Evolutionary conservation across 1,140 invertebrate genomes (phyloP), one percentile per base, ranked within the genome.

Genomic region (Andrena cerasifolii): DNA sequence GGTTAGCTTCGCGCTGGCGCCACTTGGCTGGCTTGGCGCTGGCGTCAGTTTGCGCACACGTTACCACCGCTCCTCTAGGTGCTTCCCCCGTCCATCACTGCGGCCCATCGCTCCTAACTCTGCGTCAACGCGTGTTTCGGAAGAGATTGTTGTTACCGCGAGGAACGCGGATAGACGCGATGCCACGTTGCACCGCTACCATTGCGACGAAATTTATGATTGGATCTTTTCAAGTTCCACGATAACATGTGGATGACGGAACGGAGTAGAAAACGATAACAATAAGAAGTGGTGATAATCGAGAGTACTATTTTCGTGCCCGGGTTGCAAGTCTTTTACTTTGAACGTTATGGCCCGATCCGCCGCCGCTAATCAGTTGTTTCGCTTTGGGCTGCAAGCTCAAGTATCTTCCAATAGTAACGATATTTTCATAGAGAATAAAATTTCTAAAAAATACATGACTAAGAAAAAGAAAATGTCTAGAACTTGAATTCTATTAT

Each of bases 211-310:
- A 24, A 43, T 62, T 14, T 62, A n/a, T 3, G 31, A 21, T 40
- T 47, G 4, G 5, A 58, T 62, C 67, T 33, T 80, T 79, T 79
- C 75, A 81, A 79, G 62, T 85, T 85, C 82, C 84, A 86, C 86
- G 83, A 81, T 86, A 82, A 90, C 90, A 91, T 92, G 91, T 92
- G 91, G 91, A 90, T 92, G 90, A 92, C 91, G 90, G 89, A 89
- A 90, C 83, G 80, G 53, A 80, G 74, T 78, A 63, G 76, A 86
- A 81, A 79, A 85, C 86, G 82, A 86, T 84, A 82, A 80, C 76
- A 79, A 86, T 82, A 85, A 81, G 61, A 78, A 80, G 75, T 62
- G 80, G 56, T 74, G 65, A 59, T 68, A 58, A 62, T 80, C 68
- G 73, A 85, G 77, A 66, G 62, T 58, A 79, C 47, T 70, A 81